Base-by-base conservation (phyloP, 2,113 vertebrate genomes). In the Coturnix japonica region DNA sequence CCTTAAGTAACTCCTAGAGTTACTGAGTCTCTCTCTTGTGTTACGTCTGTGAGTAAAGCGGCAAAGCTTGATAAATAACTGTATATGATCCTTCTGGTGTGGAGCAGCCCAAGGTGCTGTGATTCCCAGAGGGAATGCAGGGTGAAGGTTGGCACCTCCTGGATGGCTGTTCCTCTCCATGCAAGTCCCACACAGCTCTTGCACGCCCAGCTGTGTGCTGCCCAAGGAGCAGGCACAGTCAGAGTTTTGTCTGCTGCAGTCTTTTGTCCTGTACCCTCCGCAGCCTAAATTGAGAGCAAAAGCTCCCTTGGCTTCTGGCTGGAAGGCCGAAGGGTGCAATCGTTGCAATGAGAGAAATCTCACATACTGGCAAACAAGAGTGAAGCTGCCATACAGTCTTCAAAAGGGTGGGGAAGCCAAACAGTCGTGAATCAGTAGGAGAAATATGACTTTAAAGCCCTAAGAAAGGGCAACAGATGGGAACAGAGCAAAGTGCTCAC, bases 381-480 rank as follows among this genome's bases (percentile, higher is more conserved):
- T 2, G 81, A 65, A 0, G 1, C 22, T 57, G 53, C 65, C 73
- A 19, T 9, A 65, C 87, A 51, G 82, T 25, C 51, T 84, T 85
- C 77, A 16, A 57, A 89, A 72, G 41, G 33, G 9, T 84, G 37
- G 30, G 89, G 46, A 82, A 89, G 51, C 46, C 61, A 91, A 89
- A 94, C 44, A 70, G 63, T 43, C 84, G 78, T 59, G 49, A 93
- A 91, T 91, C 83, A 63, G 81, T 39, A 66, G n/a, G 65, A 89
- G 79, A 93, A 85, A 85, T 71, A 69, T 0, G 31, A 92, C 93
- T 96, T 95, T 82, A 89, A 96, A 94, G 49, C 57, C n/a, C 56
- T 76, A 66, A 81, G 56, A 83, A 90, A 96, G 69, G 77, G 72
- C 82, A 92, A 57, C 33, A 81, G 85, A 91, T 41, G 81, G 92